Evolutionary conservation across 2,888 invertebrate genomes (phyloP), one percentile per base, ranked within the genome.

Genomic region (Cephalotes varians): DNA sequence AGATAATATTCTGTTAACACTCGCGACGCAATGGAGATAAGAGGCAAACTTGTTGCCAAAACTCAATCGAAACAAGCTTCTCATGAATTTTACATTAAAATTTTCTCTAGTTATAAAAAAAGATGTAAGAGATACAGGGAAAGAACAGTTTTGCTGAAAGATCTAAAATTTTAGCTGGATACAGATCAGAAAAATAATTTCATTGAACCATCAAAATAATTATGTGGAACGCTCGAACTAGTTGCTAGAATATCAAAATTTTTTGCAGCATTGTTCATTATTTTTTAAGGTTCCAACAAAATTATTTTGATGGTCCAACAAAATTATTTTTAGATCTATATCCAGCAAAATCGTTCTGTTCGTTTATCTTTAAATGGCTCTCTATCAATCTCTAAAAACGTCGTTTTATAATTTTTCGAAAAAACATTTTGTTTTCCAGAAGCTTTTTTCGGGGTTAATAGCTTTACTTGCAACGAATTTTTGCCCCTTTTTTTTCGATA

Each of bases 401-500:
- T 40, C 18, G 21, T 72, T n/a, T 28, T n/a, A 18, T 3, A 31
- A 40, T 31, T 47, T 47, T 34, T 73, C 1, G 9, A 6, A 25
- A 18, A 40, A 71, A 31, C 28, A 12, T 7, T 73, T 44, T n/a
- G 7, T n/a, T 65, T 76, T 40, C n/a, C 1, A 37, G 31, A 12
- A 47, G 12, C 18, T 25, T 56, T n/a, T 47, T 34, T 44, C 18
- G 12, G 25, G 21, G 7, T 54, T 44, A 77, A 67, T 44, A 44
- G 51, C 4, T 76, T 76, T 34, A 47, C 71, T 56, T 18, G 56
- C 25, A 40, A 69, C 44, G 2, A 56, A 34, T 31, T 69, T 44
- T 40, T 60, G n/a, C 54, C 3, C n/a, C n/a, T 54, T 44, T 37
- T 51, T 28, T 34, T 18, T 12, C 9, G 21, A 34, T 71, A 10